Evolutionary conservation across 2,113 vertebrate genomes (phyloP), one percentile per base, ranked within the genome.

Genomic region (Acrocephalus kingi): DNA sequence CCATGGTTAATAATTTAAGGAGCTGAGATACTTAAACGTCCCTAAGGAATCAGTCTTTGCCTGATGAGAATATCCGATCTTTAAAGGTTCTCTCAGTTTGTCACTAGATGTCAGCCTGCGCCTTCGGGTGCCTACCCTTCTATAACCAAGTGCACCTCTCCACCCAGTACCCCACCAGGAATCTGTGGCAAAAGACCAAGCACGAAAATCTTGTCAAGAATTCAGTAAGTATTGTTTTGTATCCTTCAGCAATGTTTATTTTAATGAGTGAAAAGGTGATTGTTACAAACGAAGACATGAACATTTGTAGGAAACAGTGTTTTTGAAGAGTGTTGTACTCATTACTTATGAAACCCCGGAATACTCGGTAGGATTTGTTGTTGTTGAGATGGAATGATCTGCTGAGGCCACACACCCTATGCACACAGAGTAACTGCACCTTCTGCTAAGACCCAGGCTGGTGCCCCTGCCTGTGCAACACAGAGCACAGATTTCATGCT

Each of bases 21-120:
- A 14, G 11, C 2, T 13, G 7, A 68, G 31, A 11, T 43, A 52
- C 15, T 84, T 52, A 45, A 37, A 85, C 9, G 9, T 63, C 37
- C 13, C 48, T 63, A 51, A 43, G 30, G 66, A 46, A 35, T 49
- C 18, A 8, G 48, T 39, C 12, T 15, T 62, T 7, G 23, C 18
- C 37, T 54, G 28, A 56, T 20, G 39, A 67, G 20, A 79, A 4
- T 56, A 52, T 49, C 41, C 8, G 7, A 16, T 25, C 35, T 80
- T 66, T 80, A 25, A 46, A 55, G 35, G 30, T 87, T 97, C 66
- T 48, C 66, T 41, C 49, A 78, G 51, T 80, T 68, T 84, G 93
- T 93, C 95, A 91, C 95, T 97, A 97, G 95, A 72, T 95, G 95
- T 96, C 95, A 95, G 91, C n/a, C 87, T 95, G 69, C 66, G 69